Conservation (phyloP, 2,797 vertebrate species). For the Malurus splendens region DNA sequence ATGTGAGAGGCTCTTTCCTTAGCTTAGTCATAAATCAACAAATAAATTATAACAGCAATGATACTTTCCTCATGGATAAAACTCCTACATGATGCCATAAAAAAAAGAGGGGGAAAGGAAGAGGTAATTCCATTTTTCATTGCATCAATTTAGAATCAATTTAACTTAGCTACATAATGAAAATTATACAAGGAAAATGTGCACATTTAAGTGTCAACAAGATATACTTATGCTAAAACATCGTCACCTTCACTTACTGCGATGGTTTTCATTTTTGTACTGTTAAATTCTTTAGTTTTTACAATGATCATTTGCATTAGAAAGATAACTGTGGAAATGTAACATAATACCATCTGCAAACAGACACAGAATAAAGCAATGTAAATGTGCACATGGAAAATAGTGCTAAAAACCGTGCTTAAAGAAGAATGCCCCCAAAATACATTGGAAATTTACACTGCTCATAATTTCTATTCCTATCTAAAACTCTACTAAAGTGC, state of each 20-base stretch:
- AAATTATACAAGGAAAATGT: background rate
- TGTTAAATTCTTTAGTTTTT: background rate
- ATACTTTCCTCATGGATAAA: background rate
- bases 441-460: background rate
- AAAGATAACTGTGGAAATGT: background rate
- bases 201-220: background rate
- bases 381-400: background rate
- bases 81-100: background rate
- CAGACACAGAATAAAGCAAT: background rate
- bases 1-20: background rate
- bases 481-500: background rate
- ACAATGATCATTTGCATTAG: background rate
- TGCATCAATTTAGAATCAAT: background rate
- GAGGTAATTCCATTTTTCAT: background rate
- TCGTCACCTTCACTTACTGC: background rate
- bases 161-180: background rate
- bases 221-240: background rate
- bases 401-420: background rate
- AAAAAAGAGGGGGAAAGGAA: rapidly evolving
- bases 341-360: background rate
- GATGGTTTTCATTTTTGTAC: background rate
- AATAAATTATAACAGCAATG: background rate
- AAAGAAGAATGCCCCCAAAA: background rate
- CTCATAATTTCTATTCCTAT: background rate
- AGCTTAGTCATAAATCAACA: background rate